Base-by-base conservation (phyloP, 2,888 invertebrate species). In the Eristalis tenax region DNA sequence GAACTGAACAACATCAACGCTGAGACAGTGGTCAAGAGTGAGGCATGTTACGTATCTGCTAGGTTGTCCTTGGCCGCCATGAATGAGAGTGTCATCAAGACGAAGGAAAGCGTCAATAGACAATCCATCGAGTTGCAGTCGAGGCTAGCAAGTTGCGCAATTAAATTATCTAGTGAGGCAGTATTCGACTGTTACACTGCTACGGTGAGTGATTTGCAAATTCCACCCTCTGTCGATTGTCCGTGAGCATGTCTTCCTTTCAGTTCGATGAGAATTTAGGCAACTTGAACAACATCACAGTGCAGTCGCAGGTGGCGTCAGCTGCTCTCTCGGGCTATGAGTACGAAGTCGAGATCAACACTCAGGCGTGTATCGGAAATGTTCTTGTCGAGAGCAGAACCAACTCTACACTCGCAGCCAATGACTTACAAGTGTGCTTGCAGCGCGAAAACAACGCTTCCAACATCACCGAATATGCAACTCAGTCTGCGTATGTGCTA, bases 201-300 rank as follows among this genome's bases (percentile, higher is more conserved):
- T 1, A 11, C 74, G 18, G 80, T 80, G 32, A 74, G 59, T 73
- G 13, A 11, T 28, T 40, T 15, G 15, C 15, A 2, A 59, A 38
- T 3, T 38, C 23, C n/a, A n/a, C 10, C n/a, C 18, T 15, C 0
- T 26, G 26, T n/a, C 2, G 1, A n/a, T 23, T 40, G 5, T 18
- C 22, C 8, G 11, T n/a, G 5, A 6, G 4, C 18, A 15, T 64
- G 10, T 18, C 22, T 8, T 50, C 43, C 50, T 28, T 13, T 77
- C 2, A 80, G 80, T 69, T 74, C 26, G 68, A 80, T 4, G 11
- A 38, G 26, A 64, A 63, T 11, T n/a, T 80, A 38, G 28, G 3
- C 1, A 56, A 63, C 38, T 15, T 80, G 0, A 50, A 80, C 63
- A 80, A 63, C 38, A 28, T 80, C 1, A 57, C 68, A 0, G 43